A percentile compares a stretch with the other conserved stretches of the same genome.
These are phyloP conservation scores for Anolis apletophallus DNA, from an alignment of 2,797 vertebrate genomes.

Conservation along the genomic window DNA sequence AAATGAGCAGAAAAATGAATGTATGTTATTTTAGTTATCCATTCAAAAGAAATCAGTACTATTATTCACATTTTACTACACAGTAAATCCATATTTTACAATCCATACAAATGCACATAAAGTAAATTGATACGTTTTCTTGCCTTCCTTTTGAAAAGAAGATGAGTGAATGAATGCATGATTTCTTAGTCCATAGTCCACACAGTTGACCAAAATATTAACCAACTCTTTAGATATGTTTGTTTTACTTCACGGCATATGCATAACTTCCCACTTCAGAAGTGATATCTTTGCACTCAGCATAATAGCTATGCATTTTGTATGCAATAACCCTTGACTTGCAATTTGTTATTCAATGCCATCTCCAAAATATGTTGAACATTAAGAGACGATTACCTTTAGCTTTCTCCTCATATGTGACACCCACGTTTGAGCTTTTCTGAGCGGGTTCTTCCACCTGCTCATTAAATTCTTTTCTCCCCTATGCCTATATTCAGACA, in stretches of 20 bases:
- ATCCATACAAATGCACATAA: neutral
- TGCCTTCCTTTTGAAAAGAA: neutral
- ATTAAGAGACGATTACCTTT: neutral
- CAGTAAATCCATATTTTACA: neutral
- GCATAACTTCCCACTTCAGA: neutral
- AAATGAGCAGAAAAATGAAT: neutral
- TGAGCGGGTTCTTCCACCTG: neutral
- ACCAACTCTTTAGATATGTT: neutral
- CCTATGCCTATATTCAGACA: neutral
- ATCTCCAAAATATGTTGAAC: neutral
- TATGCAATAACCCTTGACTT: neutral
- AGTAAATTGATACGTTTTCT: neutral
- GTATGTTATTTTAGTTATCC: too few relatives aligned
- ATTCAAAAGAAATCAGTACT: neutral
- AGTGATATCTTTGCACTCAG: neutral
- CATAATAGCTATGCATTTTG: neutral
- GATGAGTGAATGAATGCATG: neutral
- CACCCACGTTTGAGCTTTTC: slow-evolving; percentile 2
- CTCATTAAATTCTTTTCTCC: neutral
- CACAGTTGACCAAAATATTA: neutral
- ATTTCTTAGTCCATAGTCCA: neutral
- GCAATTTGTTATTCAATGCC: neutral
- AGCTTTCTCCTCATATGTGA: neutral
- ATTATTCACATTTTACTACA: neutral
- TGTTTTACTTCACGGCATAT: neutral